Evolutionary conservation across 2,113 vertebrate genomes (phyloP), one percentile per base, ranked within the genome.

Genomic region (Rhegmatorhina hoffmannsi): DNA sequence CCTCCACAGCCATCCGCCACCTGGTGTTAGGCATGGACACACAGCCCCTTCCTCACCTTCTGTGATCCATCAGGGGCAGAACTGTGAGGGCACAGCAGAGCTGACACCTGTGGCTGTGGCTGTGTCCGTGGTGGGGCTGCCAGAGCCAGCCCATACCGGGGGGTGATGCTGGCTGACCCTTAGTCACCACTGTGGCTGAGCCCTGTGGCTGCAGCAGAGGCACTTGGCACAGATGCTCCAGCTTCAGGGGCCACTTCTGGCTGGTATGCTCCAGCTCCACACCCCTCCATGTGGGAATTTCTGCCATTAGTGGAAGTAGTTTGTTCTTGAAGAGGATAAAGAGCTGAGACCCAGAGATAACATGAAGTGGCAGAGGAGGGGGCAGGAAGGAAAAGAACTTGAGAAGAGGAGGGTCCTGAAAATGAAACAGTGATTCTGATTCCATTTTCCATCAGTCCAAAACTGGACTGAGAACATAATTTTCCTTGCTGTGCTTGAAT

Each of bases 231-330:
- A 5, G 13, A 16, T 21, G 24, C 0, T 14, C 1, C 36, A 1
- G 0, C 3, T 4, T 2, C 6, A 0, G 38, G 9, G 6, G 4
- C 12, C 5, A 1, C 1, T 3, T 6, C 8, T 5, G 49, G 17
- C 2, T 8, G 7, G 4, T 7, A 0, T 34, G 69, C 5, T 29
- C 10, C 28, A 3, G 36, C 16, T 44, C 11, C 5, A 0, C 10
- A 7, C 5, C 4, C 17, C 3, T 58, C 31, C 0, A 9, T 1
- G 16, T 11, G 60, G 36, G 2, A 10, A 16, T 7, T 24, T 1
- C 28, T 5, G 47, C 36, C 6, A 0, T 1, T 21, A 34, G 11
- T 6, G 66, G 9, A 16, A 59, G 4, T 2, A 4, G n/a, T 2
- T 28, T 10, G 0, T 28, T 40, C n/a, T 25, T 36, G 66, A 28